Conservation (phyloP, 2,797 vertebrate species). For the Eospalax fontanierii region DNA sequence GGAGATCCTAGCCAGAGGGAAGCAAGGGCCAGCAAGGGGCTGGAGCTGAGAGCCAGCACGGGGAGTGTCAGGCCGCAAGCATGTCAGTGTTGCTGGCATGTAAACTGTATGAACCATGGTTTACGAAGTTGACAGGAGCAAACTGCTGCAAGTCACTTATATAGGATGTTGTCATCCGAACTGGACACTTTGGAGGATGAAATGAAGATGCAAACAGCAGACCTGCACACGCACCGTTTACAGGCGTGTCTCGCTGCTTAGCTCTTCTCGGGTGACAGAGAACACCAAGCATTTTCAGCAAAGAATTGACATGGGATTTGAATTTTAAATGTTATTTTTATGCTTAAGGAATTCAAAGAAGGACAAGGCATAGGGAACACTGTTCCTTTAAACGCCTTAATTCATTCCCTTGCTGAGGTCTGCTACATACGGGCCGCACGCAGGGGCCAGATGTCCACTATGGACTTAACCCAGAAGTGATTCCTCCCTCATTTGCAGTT, state of each 20-base stretch:
- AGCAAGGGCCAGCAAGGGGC: background rate
- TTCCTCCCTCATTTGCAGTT: background rate
- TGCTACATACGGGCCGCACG: background rate
- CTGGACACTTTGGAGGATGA: background rate
- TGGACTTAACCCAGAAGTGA: background rate
- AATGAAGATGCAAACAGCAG: background rate
- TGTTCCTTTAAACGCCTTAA: background rate
- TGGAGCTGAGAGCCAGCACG: background rate
- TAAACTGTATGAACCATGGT: background rate
- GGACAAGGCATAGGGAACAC: background rate
- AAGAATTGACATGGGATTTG: background rate
- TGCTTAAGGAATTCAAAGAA: slow-evolving; percentile 26
- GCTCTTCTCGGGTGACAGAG: background rate
- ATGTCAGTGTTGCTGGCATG: background rate
- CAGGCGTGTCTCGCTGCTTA: background rate
- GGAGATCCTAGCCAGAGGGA: background rate
- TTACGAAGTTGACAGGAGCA: background rate
- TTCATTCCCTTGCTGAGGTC: background rate
- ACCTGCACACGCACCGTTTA: background rate
- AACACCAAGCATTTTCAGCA: background rate
- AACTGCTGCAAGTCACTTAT: background rate
- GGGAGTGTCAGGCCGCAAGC: background rate
- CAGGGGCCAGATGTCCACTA: background rate
- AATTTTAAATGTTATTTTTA: slow-evolving; percentile 20
- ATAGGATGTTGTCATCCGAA: background rate